These are phyloP conservation scores for Biston stratarius DNA, from an alignment of 2,888 invertebrate genomes.

Conservation along the genomic window DNA sequence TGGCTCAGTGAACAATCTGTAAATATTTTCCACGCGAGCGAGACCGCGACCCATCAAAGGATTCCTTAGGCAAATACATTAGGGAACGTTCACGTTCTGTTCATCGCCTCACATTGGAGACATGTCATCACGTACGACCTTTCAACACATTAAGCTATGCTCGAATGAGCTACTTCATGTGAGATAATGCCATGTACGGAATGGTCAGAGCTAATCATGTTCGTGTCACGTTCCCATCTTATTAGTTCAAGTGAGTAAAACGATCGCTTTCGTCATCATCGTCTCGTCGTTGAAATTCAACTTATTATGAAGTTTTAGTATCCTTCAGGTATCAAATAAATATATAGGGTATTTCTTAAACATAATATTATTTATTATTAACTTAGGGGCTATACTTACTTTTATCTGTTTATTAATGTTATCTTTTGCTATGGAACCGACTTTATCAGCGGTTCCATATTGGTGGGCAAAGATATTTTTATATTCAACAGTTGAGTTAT, in stretches of 20 bases:
- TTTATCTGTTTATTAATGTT: too few species aligned
- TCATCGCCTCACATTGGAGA: conserved; percentile 32
- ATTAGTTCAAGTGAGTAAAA: background rate
- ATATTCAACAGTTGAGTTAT: too few species aligned
- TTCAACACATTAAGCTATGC: conserved; percentile 38
- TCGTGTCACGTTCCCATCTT: background rate
- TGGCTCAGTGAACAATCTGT: conserved; percentile 52
- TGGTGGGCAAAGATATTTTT: too few species aligned
- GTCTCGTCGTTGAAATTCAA: too few species aligned
- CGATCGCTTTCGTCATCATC: too few species aligned
- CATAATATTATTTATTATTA: too few species aligned
- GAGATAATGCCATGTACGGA: conserved; percentile 37
- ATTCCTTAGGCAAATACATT: conserved; percentile 46
- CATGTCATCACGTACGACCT: conserved; percentile 43
- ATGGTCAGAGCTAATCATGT: conserved; percentile 2
- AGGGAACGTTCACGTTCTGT: conserved; percentile 37
- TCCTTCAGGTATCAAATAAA: too few species aligned
- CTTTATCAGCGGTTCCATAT: too few species aligned
- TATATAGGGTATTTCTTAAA: too few species aligned
- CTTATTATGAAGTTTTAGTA: too few species aligned
- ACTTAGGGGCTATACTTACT: too few species aligned
- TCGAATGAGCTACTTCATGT: conserved; percentile 18
- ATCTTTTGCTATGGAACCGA: too few species aligned
- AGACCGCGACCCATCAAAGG: conserved; percentile 55
- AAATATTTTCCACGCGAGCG: conserved; percentile 55